Conservation (phyloP, 2,113 vertebrate genomes). For the Atherinomorus stipes region DNA sequence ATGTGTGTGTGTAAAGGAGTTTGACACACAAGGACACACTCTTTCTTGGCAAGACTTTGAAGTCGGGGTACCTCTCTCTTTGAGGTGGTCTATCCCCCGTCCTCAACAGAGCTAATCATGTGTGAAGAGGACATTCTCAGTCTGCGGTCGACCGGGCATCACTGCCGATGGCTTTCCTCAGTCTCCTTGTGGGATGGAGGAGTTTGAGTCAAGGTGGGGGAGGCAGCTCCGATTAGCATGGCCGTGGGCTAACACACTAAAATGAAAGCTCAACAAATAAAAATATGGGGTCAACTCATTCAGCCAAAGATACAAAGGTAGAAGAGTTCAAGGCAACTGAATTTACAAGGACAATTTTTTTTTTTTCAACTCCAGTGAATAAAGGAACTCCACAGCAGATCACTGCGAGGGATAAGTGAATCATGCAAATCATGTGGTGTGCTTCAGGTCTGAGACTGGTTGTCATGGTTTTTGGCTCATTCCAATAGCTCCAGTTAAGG, state of each 20-base stretch:
- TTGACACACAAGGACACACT: constrained; percentile 48
- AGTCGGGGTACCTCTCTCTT: constrained; percentile 76
- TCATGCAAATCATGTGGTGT: constrained; percentile 11
- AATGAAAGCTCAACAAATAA: constrained; percentile 72
- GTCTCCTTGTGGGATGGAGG: constrained; percentile 38
- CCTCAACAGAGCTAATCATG: constrained; percentile 77
- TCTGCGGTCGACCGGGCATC: constrained; percentile 64
- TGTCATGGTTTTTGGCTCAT: constrained; percentile 29
- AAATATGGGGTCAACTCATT: constrained; percentile 53
- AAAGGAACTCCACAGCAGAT: constrained; percentile 32
- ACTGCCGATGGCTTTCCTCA: constrained; percentile 63
- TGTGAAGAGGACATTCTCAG: constrained; percentile 79
- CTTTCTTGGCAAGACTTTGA: constrained; percentile 75
- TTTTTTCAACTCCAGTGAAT: not conserved
- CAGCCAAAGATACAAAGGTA: constrained; percentile 53
- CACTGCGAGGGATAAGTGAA: constrained; percentile 35
- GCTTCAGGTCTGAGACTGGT: not conserved
- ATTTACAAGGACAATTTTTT: constrained; percentile 32
- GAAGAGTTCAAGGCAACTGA: constrained; percentile 37
- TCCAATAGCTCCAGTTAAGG: not conserved
- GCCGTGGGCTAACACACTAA: constrained; percentile 68
- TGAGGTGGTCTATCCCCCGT: constrained; percentile 75
- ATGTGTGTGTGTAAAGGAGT: constrained; percentile 31
- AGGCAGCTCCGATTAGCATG: constrained; percentile 70
- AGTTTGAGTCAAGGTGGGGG: constrained; percentile 25